Evolutionary conservation across 2,888 invertebrate species (phyloP).

Genomic region (Aethes cnicana): DNA sequence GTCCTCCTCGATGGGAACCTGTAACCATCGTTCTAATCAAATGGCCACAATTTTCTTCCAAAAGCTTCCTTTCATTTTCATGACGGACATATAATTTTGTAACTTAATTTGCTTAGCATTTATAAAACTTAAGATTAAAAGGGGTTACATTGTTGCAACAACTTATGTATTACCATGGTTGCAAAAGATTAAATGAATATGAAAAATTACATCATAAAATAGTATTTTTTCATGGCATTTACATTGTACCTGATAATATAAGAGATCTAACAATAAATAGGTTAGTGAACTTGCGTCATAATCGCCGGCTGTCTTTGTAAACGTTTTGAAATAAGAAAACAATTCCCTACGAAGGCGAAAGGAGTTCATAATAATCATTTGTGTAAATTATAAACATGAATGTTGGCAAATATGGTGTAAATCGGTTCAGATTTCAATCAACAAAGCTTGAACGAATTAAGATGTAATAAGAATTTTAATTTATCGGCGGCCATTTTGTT

Average conservation of each 20-base stretch:
- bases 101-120: too few relatives aligned
- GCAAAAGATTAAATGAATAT: too few relatives aligned
- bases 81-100: too few relatives aligned
- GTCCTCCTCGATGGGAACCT: conserved; percentile 60
- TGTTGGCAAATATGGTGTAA: background rate
- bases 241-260: background rate
- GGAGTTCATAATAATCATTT: too few relatives aligned
- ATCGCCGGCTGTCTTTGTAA: conserved; percentile 11
- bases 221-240: background rate
- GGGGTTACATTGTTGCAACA: too few relatives aligned
- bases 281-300: conserved; percentile 14
- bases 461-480: background rate
- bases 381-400: too few relatives aligned
- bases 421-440: conserved; percentile 34
- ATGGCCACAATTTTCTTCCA: conserved; percentile 50
- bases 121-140: too few relatives aligned
- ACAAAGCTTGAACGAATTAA: conserved; percentile 9
- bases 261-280: background rate
- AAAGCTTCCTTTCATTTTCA: background rate
- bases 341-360: too few relatives aligned
- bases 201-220: too few relatives aligned
- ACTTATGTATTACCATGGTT: too few relatives aligned
- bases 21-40: conserved; percentile 70
- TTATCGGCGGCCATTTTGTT: conserved; percentile 57
- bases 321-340: too few relatives aligned